phyloP scores from a whole-genome alignment of 2,113 vertebrate genomes.

The Tenebrosternarchus preto region DNA sequence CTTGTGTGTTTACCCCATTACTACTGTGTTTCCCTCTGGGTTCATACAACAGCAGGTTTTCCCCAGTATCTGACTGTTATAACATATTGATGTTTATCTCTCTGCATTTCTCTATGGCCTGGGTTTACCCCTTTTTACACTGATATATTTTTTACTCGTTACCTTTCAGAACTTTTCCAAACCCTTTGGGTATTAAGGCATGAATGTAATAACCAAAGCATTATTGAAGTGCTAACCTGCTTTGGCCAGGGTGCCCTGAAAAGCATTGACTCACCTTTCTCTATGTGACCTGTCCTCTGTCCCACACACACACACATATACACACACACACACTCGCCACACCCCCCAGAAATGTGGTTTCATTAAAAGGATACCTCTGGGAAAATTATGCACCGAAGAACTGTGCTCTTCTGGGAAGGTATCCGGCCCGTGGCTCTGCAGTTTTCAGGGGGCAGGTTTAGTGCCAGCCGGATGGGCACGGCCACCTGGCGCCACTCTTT shows the following conservation, averaged over 20 bases:
- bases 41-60: neutral
- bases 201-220: neutral
- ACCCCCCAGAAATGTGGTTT: conserved; percentile 49
- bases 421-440: conserved; percentile 32
- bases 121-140: neutral
- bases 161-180: conserved; percentile 18
- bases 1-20: conserved; percentile 16
- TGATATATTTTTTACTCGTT: neutral
- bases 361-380: conserved; percentile 69
- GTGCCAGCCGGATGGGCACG: conserved; percentile 51
- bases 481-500: conserved; percentile 40
- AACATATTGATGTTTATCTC: neutral
- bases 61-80: neutral
- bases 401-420: neutral
- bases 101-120: conserved; percentile 12
- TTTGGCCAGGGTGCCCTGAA: neutral
- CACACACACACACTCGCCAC: neutral
- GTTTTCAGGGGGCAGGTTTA: conserved; percentile 44
- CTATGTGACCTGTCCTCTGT: neutral
- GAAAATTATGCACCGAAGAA: conserved; percentile 39
- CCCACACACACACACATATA: neutral
- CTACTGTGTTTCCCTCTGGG: neutral
- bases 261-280: too few species aligned
- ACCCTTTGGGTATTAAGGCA: neutral
- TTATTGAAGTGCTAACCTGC: conserved; percentile 1